A percentile compares a stretch with the other conserved stretches of the same genome.
phyloP scores from a whole-genome alignment of 2,888 invertebrate species.

The Ophion ventricosus region DNA sequence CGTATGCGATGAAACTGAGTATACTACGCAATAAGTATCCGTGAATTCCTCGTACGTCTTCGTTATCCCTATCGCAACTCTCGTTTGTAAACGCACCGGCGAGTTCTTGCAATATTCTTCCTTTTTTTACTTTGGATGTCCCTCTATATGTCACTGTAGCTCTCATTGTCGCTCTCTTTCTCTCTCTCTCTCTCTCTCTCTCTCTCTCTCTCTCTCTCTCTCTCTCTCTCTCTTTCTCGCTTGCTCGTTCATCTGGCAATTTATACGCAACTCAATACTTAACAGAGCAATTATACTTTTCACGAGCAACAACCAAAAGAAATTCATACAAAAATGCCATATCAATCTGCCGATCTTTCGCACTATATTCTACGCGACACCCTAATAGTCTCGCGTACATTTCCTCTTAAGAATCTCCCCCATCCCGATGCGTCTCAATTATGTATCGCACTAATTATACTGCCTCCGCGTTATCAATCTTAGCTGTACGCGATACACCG shows the following conservation, averaged over 20 bases:
- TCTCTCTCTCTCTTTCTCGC: not conserved
- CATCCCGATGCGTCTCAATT: not conserved
- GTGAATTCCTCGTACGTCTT: conserved; percentile 73
- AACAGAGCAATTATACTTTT: conserved; percentile 53
- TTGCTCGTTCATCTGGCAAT: conserved; percentile 40
- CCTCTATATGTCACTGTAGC: conserved; percentile 65
- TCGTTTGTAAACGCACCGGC: conserved; percentile 61
- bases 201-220: not conserved
- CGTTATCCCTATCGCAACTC: conserved; percentile 75
- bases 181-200: not conserved
- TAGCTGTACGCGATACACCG: not conserved
- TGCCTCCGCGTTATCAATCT: conserved; percentile 4
- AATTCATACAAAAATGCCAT: too few relatives aligned
- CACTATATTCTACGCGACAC: too few relatives aligned
- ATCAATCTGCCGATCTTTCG: too few relatives aligned
- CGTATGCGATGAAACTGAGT: conserved; percentile 33
- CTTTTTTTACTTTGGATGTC: not conserved
- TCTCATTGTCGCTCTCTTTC: not conserved
- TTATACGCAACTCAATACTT: conserved; percentile 69
- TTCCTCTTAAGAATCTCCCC: not conserved
- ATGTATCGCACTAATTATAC: conserved; percentile 1
- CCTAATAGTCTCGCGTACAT: too few relatives aligned
- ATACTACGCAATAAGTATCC: conserved; percentile 30
- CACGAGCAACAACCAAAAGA: not conserved
- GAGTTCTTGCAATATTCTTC: conserved; percentile 13